Percentiles rank a stretch among this genome's conserved stretches.
phyloP scores from a whole-genome alignment of 2,888 invertebrate genomes.

The Epinotia nisella region DNA sequence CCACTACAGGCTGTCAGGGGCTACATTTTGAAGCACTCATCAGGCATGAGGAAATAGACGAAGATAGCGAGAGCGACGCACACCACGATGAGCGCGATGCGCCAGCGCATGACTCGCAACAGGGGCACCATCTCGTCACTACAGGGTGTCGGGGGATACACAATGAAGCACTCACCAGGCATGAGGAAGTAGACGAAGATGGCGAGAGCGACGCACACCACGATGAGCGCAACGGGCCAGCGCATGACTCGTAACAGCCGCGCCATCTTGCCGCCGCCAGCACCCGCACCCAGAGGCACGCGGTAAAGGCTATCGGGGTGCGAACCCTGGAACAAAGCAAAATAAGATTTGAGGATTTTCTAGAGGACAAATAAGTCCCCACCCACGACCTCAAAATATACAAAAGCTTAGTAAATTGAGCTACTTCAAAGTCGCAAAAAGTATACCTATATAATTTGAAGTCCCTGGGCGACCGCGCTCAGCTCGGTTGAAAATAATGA shows the following conservation, averaged over 20 bases:
- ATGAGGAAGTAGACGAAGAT: constrained; percentile 81
- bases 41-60: constrained; percentile 82
- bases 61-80: constrained; percentile 78
- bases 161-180: constrained; percentile 68
- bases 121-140: constrained; percentile 59
- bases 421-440: neutral
- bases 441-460: no score
- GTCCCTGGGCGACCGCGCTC: no score
- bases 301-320: constrained; percentile 82
- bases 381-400: no score
- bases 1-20: constrained; percentile 79
- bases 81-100: neutral
- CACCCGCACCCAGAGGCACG: constrained; percentile 61
- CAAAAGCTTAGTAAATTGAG: neutral
- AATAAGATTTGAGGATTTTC: constrained; percentile 8
- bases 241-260: constrained; percentile 71
- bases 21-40: constrained; percentile 55
- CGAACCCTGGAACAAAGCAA: constrained; percentile 71
- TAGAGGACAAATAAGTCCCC: neutral
- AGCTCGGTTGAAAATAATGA: no score
- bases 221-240: constrained; percentile 78
- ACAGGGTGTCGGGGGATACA: constrained; percentile 73
- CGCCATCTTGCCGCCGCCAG: constrained; percentile 60
- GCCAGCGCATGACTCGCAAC: neutral
- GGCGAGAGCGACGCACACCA: constrained; percentile 77